Base-by-base conservation (phyloP, 2,797 vertebrate genomes). In the Lepus oiostolus region DNA sequence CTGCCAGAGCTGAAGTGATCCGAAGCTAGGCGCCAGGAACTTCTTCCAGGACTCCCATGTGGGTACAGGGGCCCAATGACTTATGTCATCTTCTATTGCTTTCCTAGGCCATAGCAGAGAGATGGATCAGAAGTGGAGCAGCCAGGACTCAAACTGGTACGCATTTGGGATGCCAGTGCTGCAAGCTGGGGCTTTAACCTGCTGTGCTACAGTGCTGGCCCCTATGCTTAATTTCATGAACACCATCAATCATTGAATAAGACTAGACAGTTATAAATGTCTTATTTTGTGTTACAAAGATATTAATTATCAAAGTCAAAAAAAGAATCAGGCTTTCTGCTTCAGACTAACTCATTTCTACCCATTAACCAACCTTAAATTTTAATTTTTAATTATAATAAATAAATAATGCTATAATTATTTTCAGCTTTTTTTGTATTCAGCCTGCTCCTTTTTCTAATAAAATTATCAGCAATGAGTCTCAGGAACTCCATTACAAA, bases 281-380 rank as follows among this genome's bases (percentile, higher is more conserved):
- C n/a, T 52, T 83, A 38, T n/a, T 85, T 72, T 68, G 28, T 77
- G n/a, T 47, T 74, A 6, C 19, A 93, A 76, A 84, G 5, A 35
- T 75, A 77, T 54, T 71, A 74, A 72, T 75, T 85, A 79, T 19
- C 22, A 70, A 75, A 63, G 32, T 65, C 17, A 82, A 86, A 50
- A 90, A 80, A 50, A 89, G 47, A 85, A 92, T 71, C 7, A 26
- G 16, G 80, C 28, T 70, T 89, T 96, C 8, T 82, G 19, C 38
- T 65, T 88, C 35, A 90, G 6, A 32, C 4, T 8, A 28, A 3
- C 2, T 82, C 85, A 74, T 94, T 85, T 91, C 32, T 74, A 35
- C 68, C 86, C n/a, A 90, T 3, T 50, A 52, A 75, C 71, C 30
- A 89, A 22, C 4, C 67, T 85, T 79, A 89, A 76, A 35, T 3